phyloP scores from a whole-genome alignment of 2,113 vertebrate species.

The Willisornis vidua region DNA sequence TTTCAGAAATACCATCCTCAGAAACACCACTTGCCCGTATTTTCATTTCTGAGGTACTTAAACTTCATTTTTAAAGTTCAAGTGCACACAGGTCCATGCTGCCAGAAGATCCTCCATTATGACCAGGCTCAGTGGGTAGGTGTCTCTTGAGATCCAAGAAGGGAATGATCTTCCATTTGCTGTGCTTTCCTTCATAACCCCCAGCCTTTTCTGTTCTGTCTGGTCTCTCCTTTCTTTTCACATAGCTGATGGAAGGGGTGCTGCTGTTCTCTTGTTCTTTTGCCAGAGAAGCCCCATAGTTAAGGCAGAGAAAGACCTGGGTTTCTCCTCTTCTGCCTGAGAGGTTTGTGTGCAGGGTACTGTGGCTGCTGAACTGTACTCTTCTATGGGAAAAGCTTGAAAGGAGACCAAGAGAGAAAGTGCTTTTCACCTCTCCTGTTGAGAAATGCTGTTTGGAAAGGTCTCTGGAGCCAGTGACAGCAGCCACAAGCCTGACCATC shows the following conservation, averaged over 20 bases:
- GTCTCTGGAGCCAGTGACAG: not conserved
- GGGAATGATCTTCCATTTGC: not conserved
- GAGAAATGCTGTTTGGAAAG: constrained; percentile 45
- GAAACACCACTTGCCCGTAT: not conserved
- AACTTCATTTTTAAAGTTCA: not conserved
- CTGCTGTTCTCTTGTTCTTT: not conserved
- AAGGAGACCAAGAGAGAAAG: not conserved
- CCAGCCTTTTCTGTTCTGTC: not conserved
- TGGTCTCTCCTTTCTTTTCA: not conserved
- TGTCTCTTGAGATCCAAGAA: not conserved
- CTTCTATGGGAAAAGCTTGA: not conserved
- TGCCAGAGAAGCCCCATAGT: not conserved
- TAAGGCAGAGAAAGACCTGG: not conserved
- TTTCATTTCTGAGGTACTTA: not conserved
- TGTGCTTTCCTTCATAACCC: not conserved
- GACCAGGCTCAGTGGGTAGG: rapidly evolving
- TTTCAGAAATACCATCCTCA: not conserved
- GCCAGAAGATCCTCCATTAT: not conserved
- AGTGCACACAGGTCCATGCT: not conserved
- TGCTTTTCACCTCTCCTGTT: not conserved
- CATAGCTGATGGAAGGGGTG: not conserved
- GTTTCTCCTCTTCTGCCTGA: not conserved
- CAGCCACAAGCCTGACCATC: not conserved
- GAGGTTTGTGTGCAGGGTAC: not conserved
- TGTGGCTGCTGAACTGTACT: not conserved